phyloP scores from a whole-genome alignment of 2,888 invertebrate species.

The Caenorhabditis doughertyi region DNA sequence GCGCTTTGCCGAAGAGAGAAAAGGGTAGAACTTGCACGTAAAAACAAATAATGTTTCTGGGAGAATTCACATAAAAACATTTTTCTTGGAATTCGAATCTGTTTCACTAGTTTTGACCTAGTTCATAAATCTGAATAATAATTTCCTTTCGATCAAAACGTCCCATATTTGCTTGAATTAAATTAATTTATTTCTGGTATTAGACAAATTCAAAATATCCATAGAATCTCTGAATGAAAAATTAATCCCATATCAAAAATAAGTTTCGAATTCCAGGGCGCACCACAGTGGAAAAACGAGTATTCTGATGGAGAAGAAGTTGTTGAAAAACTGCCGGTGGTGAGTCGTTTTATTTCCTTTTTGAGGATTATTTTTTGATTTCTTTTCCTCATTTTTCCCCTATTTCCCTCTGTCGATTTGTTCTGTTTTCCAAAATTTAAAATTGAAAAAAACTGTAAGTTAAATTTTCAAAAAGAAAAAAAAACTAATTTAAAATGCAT shows the following conservation, averaged over 20 bases:
- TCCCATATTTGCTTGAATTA: no score
- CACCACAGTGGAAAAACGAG: conserved; percentile 52
- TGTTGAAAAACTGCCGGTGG: conserved; percentile 48
- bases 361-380: neutral
- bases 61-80: conserved; percentile 17
- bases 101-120: neutral
- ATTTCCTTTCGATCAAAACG: no score
- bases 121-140: neutral
- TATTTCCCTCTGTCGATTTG: conserved; percentile 31
- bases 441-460: neutral
- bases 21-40: conserved; percentile 28
- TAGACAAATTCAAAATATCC: no score
- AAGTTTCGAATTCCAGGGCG: conserved; percentile 30
- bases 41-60: conserved; percentile 29
- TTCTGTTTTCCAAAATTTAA: neutral
- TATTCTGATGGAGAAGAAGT: conserved; percentile 46
- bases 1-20: neutral
- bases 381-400: conserved; percentile 9
- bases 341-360: conserved; percentile 24
- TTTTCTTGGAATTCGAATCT: conserved; percentile 12
- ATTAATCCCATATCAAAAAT: neutral
- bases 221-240: no score
- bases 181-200: neutral
- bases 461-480: neutral
- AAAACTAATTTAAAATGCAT: conserved; percentile 6